A percentile compares a stretch with the other conserved stretches of the same genome.
Conservation (phyloP, 2,113 vertebrate species). For the Alethe diademata region DNA sequence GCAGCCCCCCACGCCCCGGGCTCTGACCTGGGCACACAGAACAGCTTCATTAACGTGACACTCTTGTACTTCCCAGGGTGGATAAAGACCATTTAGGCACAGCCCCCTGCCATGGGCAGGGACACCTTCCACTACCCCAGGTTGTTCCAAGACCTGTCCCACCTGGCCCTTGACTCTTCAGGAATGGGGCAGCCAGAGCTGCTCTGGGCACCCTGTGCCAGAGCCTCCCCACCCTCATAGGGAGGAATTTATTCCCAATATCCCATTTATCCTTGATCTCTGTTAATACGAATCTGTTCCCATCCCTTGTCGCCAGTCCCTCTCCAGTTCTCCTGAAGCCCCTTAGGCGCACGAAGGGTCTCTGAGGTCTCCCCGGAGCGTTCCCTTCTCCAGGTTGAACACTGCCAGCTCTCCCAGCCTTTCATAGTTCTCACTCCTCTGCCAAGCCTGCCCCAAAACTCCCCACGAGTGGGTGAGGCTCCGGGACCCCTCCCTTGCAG, state of each 20-base stretch:
- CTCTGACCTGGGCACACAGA: background rate
- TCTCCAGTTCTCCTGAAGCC: background rate
- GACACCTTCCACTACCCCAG: rapidly evolving
- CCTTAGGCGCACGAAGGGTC: background rate
- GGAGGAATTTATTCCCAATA: background rate
- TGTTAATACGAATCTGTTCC: background rate
- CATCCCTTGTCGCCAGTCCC: background rate
- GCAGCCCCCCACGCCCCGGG: background rate
- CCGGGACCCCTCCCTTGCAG: too few species aligned
- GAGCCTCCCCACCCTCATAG: rapidly evolving
- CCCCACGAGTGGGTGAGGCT: rapidly evolving
- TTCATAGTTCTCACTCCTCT: background rate
- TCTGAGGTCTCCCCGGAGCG: background rate
- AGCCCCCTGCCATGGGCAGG: background rate
- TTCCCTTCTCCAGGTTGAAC: background rate
- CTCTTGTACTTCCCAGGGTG: background rate
- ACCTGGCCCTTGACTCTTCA: background rate
- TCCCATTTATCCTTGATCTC: background rate
- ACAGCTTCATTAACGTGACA: too few species aligned
- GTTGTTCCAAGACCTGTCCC: background rate
- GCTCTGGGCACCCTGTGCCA: background rate
- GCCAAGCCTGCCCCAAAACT: background rate
- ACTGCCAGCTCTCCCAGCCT: background rate
- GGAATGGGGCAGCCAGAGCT: background rate
- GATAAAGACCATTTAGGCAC: background rate